Evolutionary conservation across 1,140 invertebrate species (phyloP).

Genomic region (Drosophila rufa): DNA sequence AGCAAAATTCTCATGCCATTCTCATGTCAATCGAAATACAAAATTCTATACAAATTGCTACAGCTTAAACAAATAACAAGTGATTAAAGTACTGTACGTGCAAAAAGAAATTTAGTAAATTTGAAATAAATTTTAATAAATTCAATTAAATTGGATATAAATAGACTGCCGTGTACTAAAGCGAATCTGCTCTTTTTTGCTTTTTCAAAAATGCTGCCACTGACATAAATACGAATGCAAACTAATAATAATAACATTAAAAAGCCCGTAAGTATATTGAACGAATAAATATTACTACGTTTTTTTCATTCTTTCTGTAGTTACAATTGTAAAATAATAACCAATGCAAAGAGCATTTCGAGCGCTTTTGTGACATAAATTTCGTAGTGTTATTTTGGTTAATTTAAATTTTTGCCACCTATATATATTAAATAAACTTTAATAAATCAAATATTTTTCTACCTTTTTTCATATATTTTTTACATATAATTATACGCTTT

Average conservation of each 20-base stretch:
- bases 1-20: conserved; percentile 79
- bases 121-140: conserved; percentile 22
- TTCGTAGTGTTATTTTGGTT: conserved; percentile 51
- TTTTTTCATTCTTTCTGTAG: conserved; percentile 30
- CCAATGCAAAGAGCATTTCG: conserved; percentile 23
- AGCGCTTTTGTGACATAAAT: conserved; percentile 40
- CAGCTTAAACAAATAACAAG: conserved; percentile 55
- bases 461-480: conserved; percentile 59
- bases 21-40: conserved; percentile 58
- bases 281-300: background rate
- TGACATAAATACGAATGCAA: conserved; percentile 36
- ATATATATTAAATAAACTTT: conserved; percentile 36
- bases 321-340: conserved; percentile 23
- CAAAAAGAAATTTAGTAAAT: conserved; percentile 40
- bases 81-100: conserved; percentile 44
- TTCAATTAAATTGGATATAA: conserved; percentile 20
- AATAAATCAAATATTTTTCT: conserved; percentile 68
- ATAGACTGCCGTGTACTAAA: conserved; percentile 32
- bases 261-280: conserved; percentile 70
- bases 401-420: conserved; percentile 38
- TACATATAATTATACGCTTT: conserved; percentile 58
- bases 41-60: conserved; percentile 55
- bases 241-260: conserved; percentile 27
- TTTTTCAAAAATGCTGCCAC: conserved; percentile 67
- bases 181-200: conserved; percentile 41